Percentiles rank a stretch among this genome's conserved stretches.
These are phyloP conservation scores for Agapostemon virescens DNA, from an alignment of 2,888 invertebrate species.

Conservation along the genomic window DNA sequence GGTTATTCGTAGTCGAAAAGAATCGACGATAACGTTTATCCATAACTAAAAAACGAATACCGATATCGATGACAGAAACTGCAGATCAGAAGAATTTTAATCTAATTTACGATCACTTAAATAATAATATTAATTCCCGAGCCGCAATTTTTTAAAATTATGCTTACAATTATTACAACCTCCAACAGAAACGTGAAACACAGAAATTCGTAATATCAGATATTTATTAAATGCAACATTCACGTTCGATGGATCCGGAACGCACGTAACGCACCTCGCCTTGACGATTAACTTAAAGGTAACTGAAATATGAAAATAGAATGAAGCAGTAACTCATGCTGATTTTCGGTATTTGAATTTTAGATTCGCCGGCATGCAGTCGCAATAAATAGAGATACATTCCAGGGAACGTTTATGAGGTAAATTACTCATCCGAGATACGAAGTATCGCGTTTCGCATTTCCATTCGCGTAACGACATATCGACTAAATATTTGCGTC, in stretches of 20 bases:
- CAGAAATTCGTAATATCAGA: neutral
- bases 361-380: slow-evolving; percentile 25
- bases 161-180: no score
- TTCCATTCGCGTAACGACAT: slow-evolving; percentile 25
- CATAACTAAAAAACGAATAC: no score
- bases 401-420: slow-evolving; percentile 41
- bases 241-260: slow-evolving; percentile 4
- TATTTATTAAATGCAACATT: neutral
- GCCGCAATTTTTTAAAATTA: no score
- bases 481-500: slow-evolving; percentile 43
- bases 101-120: no score
- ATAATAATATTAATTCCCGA: no score
- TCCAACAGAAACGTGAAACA: neutral
- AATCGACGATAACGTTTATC: no score
- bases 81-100: no score
- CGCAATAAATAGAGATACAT: slow-evolving; percentile 39
- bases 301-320: slow-evolving; percentile 48
- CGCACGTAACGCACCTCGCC: slow-evolving; percentile 17
- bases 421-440: slow-evolving; percentile 53
- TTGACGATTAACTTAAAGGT: slow-evolving; percentile 37
- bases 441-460: slow-evolving; percentile 35
- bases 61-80: no score
- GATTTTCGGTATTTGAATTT: slow-evolving; percentile 52
- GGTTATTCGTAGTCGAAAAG: no score
- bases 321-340: slow-evolving; percentile 23